Conservation (phyloP, 2,797 vertebrate species). For the Lithobates sylvaticus region DNA sequence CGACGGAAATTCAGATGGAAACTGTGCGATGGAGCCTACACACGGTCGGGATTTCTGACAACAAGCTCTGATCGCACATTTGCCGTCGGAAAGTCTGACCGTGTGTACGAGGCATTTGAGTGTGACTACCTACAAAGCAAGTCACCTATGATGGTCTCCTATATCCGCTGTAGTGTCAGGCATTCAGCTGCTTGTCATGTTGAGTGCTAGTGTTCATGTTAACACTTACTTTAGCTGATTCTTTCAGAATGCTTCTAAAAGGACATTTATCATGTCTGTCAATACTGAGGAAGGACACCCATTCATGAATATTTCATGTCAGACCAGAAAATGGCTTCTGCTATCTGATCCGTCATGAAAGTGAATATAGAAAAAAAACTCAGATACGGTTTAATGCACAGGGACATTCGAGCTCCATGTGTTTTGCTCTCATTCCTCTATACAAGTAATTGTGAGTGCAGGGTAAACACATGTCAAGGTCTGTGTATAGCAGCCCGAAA, state of each 20-base stretch:
- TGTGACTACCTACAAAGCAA: no score
- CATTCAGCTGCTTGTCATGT: not conserved
- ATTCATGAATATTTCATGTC: not conserved
- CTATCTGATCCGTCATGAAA: not conserved
- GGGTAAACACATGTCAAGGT: not conserved
- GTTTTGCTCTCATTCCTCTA: not conserved
- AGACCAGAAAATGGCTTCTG: not conserved
- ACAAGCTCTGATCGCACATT: no score
- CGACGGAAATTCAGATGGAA: no score
- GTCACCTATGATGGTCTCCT: no score
- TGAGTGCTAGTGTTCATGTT: not conserved
- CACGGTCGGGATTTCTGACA: no score
- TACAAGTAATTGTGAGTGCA: not conserved
- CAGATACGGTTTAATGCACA: not conserved
- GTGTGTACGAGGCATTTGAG: no score
- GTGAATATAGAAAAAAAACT: not conserved
- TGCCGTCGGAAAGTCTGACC: no score
- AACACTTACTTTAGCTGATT: no score
- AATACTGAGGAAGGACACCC: not conserved
- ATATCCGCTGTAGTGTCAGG: no score
- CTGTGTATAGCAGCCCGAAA: not conserved
- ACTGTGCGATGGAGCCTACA: no score
- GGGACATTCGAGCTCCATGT: not conserved
- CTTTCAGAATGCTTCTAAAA: not conserved
- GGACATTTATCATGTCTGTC: not conserved